Evolutionary conservation across 92 coral and sea anemone genomes (phyloP).

Genomic region (Plumapathes pennacea): DNA sequence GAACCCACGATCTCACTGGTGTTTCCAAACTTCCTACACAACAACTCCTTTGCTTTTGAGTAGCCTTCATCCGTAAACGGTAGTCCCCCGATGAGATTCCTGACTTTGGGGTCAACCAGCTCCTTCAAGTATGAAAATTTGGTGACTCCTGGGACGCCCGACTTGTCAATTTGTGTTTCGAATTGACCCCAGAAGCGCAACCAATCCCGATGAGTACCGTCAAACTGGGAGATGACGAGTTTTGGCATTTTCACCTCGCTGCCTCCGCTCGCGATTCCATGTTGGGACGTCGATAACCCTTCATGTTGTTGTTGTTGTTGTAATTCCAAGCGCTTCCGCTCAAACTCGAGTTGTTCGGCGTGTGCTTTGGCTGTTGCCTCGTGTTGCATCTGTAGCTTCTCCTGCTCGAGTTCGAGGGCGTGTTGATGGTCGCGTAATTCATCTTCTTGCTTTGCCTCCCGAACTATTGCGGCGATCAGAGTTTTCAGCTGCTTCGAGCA

Average conservation of each 20-base stretch:
- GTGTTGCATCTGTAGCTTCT: too few relatives aligned
- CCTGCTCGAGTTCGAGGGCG: too few relatives aligned
- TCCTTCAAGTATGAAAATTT: slow-evolving; percentile 45
- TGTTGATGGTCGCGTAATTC: too few relatives aligned
- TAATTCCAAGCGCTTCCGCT: too few relatives aligned
- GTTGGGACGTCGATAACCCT: too few relatives aligned
- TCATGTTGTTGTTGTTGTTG: too few relatives aligned
- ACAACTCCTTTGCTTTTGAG: slow-evolving; percentile 1
- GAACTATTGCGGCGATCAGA: too few relatives aligned
- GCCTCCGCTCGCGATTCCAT: background rate
- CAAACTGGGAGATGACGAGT: slow-evolving; percentile 14
- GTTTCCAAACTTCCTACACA: slow-evolving; percentile 5
- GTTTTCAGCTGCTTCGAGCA: too few relatives aligned
- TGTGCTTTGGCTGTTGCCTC: too few relatives aligned
- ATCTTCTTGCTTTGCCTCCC: too few relatives aligned
- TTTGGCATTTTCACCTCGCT: slow-evolving; percentile 18
- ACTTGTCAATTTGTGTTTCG: slow-evolving; percentile 14
- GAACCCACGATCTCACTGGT: slow-evolving; percentile 15
- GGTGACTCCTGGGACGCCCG: slow-evolving; percentile 8
- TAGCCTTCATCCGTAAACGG: slow-evolving; percentile 33
- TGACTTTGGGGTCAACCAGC: slow-evolving; percentile 10
- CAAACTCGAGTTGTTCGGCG: too few relatives aligned
- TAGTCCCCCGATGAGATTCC: slow-evolving; percentile 15
- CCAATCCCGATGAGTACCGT: slow-evolving; percentile 25
- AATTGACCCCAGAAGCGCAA: slow-evolving; percentile 32